Evolutionary conservation across 2,888 invertebrate genomes (phyloP).

Genomic region (Sympetrum striolatum): DNA sequence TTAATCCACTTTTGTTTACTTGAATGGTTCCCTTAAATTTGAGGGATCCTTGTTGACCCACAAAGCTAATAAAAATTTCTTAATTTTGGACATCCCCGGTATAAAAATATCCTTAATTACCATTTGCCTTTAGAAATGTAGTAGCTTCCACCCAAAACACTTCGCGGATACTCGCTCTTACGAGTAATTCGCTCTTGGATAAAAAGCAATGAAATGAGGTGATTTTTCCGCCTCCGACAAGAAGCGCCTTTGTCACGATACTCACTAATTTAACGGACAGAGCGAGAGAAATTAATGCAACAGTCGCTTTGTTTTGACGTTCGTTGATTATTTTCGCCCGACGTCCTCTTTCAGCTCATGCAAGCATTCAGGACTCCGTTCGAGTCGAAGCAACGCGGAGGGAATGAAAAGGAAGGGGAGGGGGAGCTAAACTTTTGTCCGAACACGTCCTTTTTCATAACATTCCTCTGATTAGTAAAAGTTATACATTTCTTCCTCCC

Average conservation of each 20-base stretch:
- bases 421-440: constrained; percentile 16
- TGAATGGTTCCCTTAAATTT: too few species aligned
- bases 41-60: too few species aligned
- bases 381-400: background rate
- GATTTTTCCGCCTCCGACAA: background rate
- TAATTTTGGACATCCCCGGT: too few species aligned
- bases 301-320: constrained; percentile 20
- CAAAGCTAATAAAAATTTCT: too few species aligned
- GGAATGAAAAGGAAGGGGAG: background rate
- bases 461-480: constrained; percentile 22
- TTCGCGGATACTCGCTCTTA: too few species aligned
- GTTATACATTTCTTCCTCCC: constrained; percentile 19
- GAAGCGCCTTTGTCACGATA: background rate
- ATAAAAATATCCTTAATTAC: too few species aligned
- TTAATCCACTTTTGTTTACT: too few species aligned
- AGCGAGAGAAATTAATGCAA: background rate
- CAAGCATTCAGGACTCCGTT: background rate
- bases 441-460: constrained; percentile 30
- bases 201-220: too few species aligned
- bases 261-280: background rate
- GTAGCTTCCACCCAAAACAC: too few species aligned
- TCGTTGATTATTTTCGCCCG: background rate
- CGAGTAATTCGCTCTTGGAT: too few species aligned
- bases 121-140: too few species aligned
- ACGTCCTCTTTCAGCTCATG: background rate